These are phyloP conservation scores for Dryobates pubescens DNA, from an alignment of 2,797 vertebrate genomes.

Conservation along the genomic window DNA sequence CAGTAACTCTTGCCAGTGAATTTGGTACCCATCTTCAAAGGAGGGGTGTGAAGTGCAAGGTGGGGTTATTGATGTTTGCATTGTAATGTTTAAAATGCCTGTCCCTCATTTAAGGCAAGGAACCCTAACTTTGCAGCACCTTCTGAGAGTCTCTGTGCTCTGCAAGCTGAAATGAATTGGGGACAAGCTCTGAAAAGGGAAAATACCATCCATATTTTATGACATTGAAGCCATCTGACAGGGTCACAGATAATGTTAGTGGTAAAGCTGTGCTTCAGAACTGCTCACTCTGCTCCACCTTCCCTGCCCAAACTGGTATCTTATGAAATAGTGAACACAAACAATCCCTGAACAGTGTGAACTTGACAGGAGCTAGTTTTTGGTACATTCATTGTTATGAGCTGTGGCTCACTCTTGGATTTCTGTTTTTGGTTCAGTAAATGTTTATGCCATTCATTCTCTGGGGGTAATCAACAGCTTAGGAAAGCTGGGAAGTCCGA, in stretches of 20 bases:
- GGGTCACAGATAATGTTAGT: background rate
- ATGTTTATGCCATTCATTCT: background rate
- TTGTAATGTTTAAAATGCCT: background rate
- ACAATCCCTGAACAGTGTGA: background rate
- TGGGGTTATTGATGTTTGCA: background rate
- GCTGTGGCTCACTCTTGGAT: background rate
- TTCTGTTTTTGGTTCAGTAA: background rate
- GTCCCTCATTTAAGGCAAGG: background rate
- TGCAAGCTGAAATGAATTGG: background rate
- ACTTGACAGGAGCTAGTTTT: background rate
- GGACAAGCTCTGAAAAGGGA: background rate
- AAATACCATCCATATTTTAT: background rate
- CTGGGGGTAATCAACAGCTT: background rate
- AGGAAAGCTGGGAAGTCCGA: background rate
- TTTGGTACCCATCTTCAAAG: background rate
- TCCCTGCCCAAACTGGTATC: rapidly evolving
- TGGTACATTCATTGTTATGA: background rate
- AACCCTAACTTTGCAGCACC: background rate
- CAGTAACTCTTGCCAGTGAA: background rate
- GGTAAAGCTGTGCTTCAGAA: background rate
- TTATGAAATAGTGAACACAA: background rate
- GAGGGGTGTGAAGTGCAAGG: background rate
- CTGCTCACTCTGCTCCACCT: background rate
- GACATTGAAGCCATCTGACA: background rate
- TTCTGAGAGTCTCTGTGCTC: background rate